Conservation (phyloP, 2,888 invertebrate species). For the Drosophila tanythrix region DNA sequence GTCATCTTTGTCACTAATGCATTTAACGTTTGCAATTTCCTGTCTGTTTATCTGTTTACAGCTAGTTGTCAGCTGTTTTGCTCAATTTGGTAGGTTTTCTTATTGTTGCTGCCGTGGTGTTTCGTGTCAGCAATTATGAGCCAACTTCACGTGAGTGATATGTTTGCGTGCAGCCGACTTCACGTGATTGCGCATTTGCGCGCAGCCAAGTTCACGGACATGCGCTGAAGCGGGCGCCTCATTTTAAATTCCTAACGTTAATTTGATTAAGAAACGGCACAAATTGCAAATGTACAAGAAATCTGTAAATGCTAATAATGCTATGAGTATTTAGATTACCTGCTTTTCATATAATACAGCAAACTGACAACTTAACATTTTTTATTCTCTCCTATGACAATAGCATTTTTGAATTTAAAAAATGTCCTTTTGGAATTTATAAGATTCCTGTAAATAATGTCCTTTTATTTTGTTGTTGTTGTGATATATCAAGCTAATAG, state of each 20-base stretch:
- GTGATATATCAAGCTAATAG: not conserved
- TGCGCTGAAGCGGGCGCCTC: constrained; percentile 1
- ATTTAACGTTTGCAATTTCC: not conserved
- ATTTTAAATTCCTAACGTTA: constrained; percentile 35
- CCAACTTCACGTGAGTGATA: constrained; percentile 5
- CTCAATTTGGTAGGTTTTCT: not conserved
- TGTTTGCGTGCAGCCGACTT: constrained; percentile 20
- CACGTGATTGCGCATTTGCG: not conserved
- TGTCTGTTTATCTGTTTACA: constrained; percentile 16
- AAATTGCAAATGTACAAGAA: not conserved
- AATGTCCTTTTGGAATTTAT: not conserved
- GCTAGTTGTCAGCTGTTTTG: constrained; percentile 26
- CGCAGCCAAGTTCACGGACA: constrained; percentile 40
- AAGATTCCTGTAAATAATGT: not conserved
- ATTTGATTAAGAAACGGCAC: constrained; percentile 40
- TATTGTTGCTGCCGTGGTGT: constrained; percentile 13
- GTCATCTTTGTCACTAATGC: constrained; percentile 27
- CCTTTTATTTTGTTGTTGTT: not conserved
- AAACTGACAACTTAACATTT: not conserved
- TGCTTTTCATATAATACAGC: not conserved
- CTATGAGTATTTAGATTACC: not conserved
- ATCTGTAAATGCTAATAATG: not conserved
- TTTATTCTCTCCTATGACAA: not conserved
- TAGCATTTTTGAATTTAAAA: not conserved
- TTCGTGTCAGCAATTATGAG: constrained; percentile 4